Evolutionary conservation across 2,888 invertebrate species (phyloP), one percentile per base, ranked within the genome.

Genomic region (Trissolcus brochymenae): DNA sequence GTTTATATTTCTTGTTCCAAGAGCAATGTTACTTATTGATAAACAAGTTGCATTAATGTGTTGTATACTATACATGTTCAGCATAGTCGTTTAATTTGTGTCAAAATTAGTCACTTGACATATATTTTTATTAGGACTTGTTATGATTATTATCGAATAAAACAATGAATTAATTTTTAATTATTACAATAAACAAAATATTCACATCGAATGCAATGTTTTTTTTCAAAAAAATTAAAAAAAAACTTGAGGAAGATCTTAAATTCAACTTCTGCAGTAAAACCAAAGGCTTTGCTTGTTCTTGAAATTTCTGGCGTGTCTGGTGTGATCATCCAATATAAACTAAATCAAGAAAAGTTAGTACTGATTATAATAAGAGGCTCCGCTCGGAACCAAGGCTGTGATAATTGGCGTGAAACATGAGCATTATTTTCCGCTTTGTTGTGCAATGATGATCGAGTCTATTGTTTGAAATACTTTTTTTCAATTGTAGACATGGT

Each of bases 341-440:
- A 62, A 71, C 71, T 57, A 59, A 71, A 64, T 71, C 57, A 56
- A 41, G 53, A 62, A 71, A 71, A 71, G 46, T 71, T 64, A 64
- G 41, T 6, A 25, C 25, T 29, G 19, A 53, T 16, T 19, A 19
- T 13, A 56, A 57, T 35, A 61, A 61, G 61, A 61, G 57, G 55
- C 56, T 35, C 35, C 9, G 2, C 35, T 1, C 35, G 9, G 9
- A 61, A 17, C 56, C 70, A 61, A 70, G 70, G 70, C 61, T 70
- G 50, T 70, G 70, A 55, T 61, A 70, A 53, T 64, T 71, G 53
- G 53, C 56, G 25, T 71, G 64, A 64, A 70, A 72, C 56, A 64
- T 65, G 72, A 72, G 65, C 72, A 65, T 65, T 59, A 62, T 72
- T 57, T 72, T 72, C 72, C 72, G 72, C 64, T n/a, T 72, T 72